Percentiles rank a stretch among this genome's conserved stretches.
These are phyloP conservation scores for Scortum barcoo DNA, from an alignment of 2,113 vertebrate species.

Conservation along the genomic window DNA sequence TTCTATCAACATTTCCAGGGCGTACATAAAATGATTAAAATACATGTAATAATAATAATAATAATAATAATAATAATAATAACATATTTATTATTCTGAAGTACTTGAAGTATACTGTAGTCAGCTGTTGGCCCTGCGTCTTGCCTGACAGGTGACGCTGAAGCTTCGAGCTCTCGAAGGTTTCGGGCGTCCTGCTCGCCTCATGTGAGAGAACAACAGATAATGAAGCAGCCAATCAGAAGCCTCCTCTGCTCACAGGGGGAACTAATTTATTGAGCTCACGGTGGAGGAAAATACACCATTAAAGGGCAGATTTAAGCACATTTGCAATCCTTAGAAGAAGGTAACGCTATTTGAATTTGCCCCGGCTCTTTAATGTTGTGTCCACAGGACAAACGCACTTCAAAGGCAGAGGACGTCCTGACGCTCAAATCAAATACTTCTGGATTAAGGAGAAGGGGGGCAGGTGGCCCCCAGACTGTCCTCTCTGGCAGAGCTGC, in stretches of 20 bases:
- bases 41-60: no score
- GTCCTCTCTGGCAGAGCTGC: constrained; percentile 72
- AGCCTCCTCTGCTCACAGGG: constrained; percentile 41
- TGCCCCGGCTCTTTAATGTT: constrained; percentile 77
- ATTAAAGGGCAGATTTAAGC: constrained; percentile 82
- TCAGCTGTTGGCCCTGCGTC: no score
- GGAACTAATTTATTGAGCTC: constrained; percentile 71
- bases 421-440: constrained; percentile 71
- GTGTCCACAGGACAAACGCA: constrained; percentile 79
- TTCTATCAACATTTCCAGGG: no score
- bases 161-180: no score
- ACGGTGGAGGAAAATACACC: constrained; percentile 61
- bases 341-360: constrained; percentile 78
- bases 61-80: no score
- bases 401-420: constrained; percentile 79
- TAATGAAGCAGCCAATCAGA: constrained; percentile 50
- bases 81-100: no score
- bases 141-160: no score
- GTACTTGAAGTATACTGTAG: no score
- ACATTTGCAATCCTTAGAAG: constrained; percentile 74
- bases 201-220: constrained; percentile 48
- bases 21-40: no score
- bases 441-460: constrained; percentile 69
- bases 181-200: no score
- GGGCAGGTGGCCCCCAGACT: constrained; percentile 78